Percentiles rank a stretch among this genome's conserved stretches.
phyloP scores from a whole-genome alignment of 2,113 vertebrate genomes.

The Andinoacara biseriatus region DNA sequence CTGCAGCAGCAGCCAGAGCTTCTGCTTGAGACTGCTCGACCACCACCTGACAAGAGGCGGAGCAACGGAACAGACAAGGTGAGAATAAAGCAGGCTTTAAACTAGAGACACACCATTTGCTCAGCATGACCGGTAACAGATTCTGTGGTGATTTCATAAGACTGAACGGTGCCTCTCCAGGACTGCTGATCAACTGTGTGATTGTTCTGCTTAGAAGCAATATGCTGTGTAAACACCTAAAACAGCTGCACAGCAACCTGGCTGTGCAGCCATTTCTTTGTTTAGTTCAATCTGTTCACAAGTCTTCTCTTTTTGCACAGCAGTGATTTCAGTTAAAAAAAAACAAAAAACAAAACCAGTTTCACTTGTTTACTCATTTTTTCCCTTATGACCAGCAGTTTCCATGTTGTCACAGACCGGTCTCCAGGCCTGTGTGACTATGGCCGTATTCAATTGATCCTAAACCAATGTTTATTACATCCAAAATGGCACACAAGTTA shows the following conservation, averaged over 20 bases:
- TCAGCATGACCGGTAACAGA: background rate
- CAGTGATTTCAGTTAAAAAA: too few relatives aligned
- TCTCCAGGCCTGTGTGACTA: too few relatives aligned
- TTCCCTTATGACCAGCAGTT: too few relatives aligned
- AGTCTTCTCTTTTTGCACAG: too few relatives aligned
- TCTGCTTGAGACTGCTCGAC: conserved; percentile 75
- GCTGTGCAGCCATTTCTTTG: background rate
- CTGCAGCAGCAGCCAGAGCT: conserved; percentile 67
- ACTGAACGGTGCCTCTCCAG: background rate
- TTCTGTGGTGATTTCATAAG: background rate
- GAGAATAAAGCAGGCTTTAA: background rate
- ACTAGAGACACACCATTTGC: background rate
- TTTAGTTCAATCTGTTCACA: background rate
- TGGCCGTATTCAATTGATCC: too few relatives aligned
- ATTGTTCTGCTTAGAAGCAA: background rate
- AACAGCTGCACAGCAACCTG: too few relatives aligned
- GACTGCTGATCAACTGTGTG: too few relatives aligned
- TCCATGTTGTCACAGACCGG: too few relatives aligned
- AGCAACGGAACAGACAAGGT: background rate
- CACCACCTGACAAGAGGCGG: conserved; percentile 62
- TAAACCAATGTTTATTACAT: too few relatives aligned
- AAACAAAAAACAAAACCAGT: too few relatives aligned
- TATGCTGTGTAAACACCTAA: background rate
- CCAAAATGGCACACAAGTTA: too few relatives aligned
- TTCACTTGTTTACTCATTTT: too few relatives aligned